Evolutionary conservation across 2,888 invertebrate genomes (phyloP).

Genomic region (Paralinhomoeus sp.): DNA sequence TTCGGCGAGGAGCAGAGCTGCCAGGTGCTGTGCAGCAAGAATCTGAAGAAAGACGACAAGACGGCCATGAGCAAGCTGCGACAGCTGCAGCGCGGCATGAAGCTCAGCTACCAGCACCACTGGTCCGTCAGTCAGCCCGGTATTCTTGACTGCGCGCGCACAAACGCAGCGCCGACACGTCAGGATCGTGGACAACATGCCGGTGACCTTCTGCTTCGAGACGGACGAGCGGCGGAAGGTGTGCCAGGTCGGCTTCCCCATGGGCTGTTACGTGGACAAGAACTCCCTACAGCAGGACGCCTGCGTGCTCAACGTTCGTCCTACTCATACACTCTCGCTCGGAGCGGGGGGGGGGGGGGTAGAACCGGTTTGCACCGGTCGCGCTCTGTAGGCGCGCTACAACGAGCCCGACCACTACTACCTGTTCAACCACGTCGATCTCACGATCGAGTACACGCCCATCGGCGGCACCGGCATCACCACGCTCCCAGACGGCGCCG

Average conservation of each 20-base stretch:
- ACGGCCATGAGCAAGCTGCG: conserved; percentile 44
- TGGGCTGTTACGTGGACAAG: too few species aligned
- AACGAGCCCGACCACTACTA: conserved; percentile 48
- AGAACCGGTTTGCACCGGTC: too few species aligned
- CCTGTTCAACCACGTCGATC: conserved; percentile 85
- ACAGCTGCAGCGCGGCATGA: conserved; percentile 67
- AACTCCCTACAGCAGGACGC: conserved; percentile 33
- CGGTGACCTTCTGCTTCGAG: conserved; percentile 80
- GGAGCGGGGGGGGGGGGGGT: too few species aligned
- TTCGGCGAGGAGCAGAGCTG: conserved; percentile 48
- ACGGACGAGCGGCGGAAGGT: conserved; percentile 22
- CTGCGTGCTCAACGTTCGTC: conserved; percentile 30
- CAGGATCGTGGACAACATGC: conserved; percentile 69
- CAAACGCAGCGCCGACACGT: too few species aligned
- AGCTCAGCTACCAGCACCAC: conserved; percentile 87
- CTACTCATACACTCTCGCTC: too few species aligned
- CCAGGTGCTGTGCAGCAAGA: conserved; percentile 36
- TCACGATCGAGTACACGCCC: conserved; percentile 66
- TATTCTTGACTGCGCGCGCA: too few species aligned
- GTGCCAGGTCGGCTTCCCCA: conserved; percentile 86
- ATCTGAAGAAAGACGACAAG: conserved; percentile 42
- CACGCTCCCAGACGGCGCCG: conserved; percentile 37
- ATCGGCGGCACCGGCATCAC: conserved; percentile 47
- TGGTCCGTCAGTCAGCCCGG: too few species aligned
- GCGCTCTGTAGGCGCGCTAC: conserved; percentile 20